Percentiles rank a stretch among this genome's conserved stretches.
Evolutionary conservation across 1,140 invertebrate genomes (phyloP).

Genomic region (Scaptodrosophila lebanonensis): DNA sequence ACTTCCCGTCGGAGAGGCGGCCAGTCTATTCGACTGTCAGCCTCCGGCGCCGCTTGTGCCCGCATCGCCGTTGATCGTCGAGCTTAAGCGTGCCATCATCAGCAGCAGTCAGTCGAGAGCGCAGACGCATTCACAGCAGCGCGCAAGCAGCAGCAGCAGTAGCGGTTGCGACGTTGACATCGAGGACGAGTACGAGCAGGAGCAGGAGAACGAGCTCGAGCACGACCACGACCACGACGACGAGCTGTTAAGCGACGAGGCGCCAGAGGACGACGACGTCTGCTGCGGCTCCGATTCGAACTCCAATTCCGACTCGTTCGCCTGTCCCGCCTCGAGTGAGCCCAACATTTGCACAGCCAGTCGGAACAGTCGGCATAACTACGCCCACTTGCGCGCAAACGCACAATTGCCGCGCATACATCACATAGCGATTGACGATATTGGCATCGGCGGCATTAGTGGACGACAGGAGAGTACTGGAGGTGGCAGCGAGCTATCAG

Average conservation of each 20-base stretch:
- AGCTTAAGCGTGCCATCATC: constrained; percentile 66
- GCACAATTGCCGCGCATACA: constrained; percentile 50
- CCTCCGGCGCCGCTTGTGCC: constrained; percentile 32
- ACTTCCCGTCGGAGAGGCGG: constrained; percentile 32
- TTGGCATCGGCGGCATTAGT: constrained; percentile 28
- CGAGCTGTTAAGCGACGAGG: constrained; percentile 8
- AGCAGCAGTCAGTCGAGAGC: constrained; percentile 16
- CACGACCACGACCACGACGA: constrained; percentile 29
- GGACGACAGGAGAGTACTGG: constrained; percentile 24
- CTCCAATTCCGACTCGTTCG: neutral
- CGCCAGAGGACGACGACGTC: constrained; percentile 11
- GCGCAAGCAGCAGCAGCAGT: constrained; percentile 2
- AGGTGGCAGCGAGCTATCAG: neutral
- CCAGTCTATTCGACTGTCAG: constrained; percentile 54
- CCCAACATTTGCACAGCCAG: constrained; percentile 51
- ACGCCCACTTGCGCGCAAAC: constrained; percentile 4
- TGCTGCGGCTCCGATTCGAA: neutral
- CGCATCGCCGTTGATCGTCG: constrained; percentile 46
- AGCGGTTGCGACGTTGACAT: constrained; percentile 1
- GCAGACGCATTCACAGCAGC: neutral
- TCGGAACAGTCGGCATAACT: too few relatives aligned
- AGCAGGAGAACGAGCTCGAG: neutral
- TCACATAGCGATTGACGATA: constrained; percentile 65
- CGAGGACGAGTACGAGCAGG: neutral
- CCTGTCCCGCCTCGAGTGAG: constrained; percentile 47